Base-by-base conservation (phyloP, 1,140 invertebrate species). In the Lasioglossum baleicum region DNA sequence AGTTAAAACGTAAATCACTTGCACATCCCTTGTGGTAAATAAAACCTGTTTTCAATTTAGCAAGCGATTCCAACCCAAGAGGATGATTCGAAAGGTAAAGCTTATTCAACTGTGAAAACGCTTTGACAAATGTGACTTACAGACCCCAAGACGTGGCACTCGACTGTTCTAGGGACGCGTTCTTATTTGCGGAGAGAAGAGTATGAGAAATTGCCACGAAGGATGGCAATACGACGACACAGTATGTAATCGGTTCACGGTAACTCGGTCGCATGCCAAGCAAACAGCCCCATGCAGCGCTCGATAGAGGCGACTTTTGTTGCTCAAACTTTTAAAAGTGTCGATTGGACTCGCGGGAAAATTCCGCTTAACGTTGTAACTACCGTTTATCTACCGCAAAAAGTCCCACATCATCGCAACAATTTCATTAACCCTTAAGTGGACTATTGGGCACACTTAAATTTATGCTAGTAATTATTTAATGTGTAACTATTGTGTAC, bases 141-240 rank as follows among this genome's bases (percentile, higher is more conserved):
- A 4, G 60, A 61, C 22, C 20, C 42, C 11, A 26, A 35, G 35
- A 3, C 35, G 35, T 5, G 56, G 53, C 26, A 13, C 7, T 48
- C 40, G 44, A 70, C 67, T 71, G 67, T 7, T 48, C 35, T 20
- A n/a, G 20, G 17, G 58, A n/a, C n/a, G 5, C 6, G 7, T 2
- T 0, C 15, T 53, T 0, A 53, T 17, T 13, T 13, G 51, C 13
- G 15, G 0, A 40, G 40, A 15, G 13, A 3, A 53, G 51, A 15
- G 17, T 48, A 13, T 48, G 51, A 15, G 51, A 53, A 17, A 20
- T 20, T 6, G 13, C 17, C 31, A 40, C 35, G 70, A 67, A 44
- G 51, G 48, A 74, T 68, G 44, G 11, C 31, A 51, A 72, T 35
- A 13, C 64, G 20, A 58, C 11, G 22, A 64, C 69, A 65, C 75